Evolutionary conservation across 2,888 invertebrate genomes (phyloP).

Genomic region (Pandemis corylana): DNA sequence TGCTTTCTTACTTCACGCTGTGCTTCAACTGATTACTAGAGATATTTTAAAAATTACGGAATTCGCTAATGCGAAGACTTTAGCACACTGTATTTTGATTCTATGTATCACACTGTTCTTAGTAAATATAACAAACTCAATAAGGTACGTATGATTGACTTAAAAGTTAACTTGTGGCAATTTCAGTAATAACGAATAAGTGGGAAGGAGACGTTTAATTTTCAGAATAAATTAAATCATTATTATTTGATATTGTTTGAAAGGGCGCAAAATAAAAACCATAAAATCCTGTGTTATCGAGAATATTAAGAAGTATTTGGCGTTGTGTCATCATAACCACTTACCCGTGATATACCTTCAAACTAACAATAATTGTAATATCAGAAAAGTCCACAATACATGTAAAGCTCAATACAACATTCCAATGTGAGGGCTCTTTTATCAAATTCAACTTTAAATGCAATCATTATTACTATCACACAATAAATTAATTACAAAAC

Average conservation of each 20-base stretch:
- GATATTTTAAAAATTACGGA: conserved; percentile 19
- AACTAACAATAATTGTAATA: conserved; percentile 20
- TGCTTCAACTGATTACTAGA: conserved; percentile 25
- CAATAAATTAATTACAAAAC: conserved; percentile 7
- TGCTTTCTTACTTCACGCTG: conserved; percentile 36
- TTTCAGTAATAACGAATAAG: neutral
- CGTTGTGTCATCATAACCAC: neutral
- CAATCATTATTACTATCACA: conserved; percentile 6
- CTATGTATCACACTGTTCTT: conserved; percentile 48
- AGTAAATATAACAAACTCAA: conserved; percentile 1
- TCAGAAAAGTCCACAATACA: conserved; percentile 14
- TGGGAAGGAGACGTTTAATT: neutral
- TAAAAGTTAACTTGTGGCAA: neutral
- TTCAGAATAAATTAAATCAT: neutral
- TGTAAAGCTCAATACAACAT: neutral
- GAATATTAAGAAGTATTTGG: neutral
- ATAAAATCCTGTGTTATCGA: neutral
- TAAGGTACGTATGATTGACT: conserved; percentile 5
- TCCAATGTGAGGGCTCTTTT: conserved; percentile 21
- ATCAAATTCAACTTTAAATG: conserved; percentile 3
- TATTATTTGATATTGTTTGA: too few species aligned
- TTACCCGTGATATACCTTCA: neutral
- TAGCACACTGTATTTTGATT: conserved; percentile 25
- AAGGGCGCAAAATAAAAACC: too few species aligned
- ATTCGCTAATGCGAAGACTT: conserved; percentile 10